These are phyloP conservation scores for Vulpes vulpes DNA, from an alignment of 2,113 vertebrate genomes.

Conservation along the genomic window DNA sequence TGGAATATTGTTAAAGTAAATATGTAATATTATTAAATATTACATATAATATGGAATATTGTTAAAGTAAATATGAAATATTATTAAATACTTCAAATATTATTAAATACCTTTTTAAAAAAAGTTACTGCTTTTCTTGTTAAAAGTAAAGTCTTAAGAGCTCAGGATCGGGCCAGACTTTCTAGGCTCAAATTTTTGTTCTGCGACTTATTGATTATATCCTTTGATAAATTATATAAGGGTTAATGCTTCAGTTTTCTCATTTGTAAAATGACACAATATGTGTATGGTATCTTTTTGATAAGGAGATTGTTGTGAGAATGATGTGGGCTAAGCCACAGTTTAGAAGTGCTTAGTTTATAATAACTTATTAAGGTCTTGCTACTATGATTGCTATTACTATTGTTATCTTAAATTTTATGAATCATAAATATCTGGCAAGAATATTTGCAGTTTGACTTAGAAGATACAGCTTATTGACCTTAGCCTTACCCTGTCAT, in stretches of 20 bases:
- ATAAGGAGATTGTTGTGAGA: background rate
- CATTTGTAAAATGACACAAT: conserved; percentile 27
- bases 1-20: background rate
- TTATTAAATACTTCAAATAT: no score
- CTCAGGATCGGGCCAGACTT: conserved; percentile 32
- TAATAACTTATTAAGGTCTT: conserved; percentile 11
- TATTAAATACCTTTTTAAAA: no score
- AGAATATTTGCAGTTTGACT: conserved; percentile 44
- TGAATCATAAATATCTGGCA: background rate
- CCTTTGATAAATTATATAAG: background rate
- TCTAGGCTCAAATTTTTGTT: conserved; percentile 30
- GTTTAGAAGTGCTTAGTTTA: background rate
- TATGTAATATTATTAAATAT: no score
- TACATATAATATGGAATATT: background rate
- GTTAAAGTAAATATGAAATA: background rate
- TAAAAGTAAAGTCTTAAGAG: conserved; percentile 44
- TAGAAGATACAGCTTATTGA: conserved; percentile 17
- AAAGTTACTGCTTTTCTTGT: conserved; percentile 14
- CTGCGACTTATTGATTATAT: background rate
- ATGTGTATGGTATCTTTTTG: background rate
- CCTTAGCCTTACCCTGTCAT: background rate
- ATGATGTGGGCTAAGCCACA: conserved; percentile 18
- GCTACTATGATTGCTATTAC: background rate
- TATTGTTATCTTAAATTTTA: conserved; percentile 30
- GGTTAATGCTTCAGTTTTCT: conserved; percentile 39